Evolutionary conservation across 2,797 vertebrate genomes (phyloP), one percentile per base, ranked within the genome.

Genomic region (Syngnathus rostellatus): DNA sequence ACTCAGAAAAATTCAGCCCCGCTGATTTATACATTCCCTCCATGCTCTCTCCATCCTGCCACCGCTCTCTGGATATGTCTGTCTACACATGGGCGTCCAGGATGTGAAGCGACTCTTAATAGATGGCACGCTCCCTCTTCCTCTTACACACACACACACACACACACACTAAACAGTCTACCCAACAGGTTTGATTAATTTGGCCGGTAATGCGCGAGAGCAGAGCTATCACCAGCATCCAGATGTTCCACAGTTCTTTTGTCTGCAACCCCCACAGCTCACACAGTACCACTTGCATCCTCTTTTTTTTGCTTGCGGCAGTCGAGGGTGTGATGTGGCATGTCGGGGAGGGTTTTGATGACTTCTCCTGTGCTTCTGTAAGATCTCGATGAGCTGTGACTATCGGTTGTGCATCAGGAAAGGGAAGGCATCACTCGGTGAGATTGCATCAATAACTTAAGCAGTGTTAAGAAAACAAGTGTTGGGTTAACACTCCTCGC

Each of bases 161-260:
- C 67, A 66, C 66, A 64, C 78, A 62, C 75, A 64, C 78, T 54
- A 31, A 55, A 31, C 82, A 75, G 76, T 74, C 81, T 82, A 78
- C 77, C 74, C 80, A 82, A 80, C 74, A 84, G 81, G 81, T 88
- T 88, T 89, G 83, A 89, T 90, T 90, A 87, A 89, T 89, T 88
- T 87, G 82, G 73, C 81, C 85, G 69, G 74, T 86, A 85, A 83
- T 70, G 80, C 80, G 10, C 75, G 78, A 75, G 81, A 90, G 82
- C 81, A 80, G 74, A 81, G 74, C 86, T 87, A 90, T 90, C 89
- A 75, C 81, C 68, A 54, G 72, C 72, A 88, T 87, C 88, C 91
- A 90, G 90, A 90, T 91, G 91, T 90, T 89, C 77, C 79, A 70
- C 72, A 81, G 77, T 71, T 68, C 63, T 81, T 89, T 84, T 85